Evolutionary conservation across 2,113 vertebrate genomes (phyloP), one percentile per base, ranked within the genome.

Genomic region (Microtus oregoni): DNA sequence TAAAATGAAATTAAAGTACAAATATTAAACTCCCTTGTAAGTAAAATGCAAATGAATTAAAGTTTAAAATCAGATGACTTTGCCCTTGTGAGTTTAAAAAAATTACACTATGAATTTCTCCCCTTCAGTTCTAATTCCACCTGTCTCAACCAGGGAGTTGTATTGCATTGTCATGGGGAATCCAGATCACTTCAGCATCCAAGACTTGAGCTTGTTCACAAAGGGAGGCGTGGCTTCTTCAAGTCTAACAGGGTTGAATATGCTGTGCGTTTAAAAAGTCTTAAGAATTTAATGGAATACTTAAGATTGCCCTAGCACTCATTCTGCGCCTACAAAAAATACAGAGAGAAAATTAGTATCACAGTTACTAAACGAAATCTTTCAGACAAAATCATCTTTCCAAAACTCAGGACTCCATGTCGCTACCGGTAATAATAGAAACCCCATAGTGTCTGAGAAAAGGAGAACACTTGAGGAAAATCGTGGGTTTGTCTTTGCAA

Each of bases 41-140:
- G 52, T 72, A 83, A 92, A 79, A 44, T 78, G 13, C 65, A 87
- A 90, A 87, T 77, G 41, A 92, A 94, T 92, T 81, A 92, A 79
- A 92, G 65, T 67, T 47, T 38, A 75, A 92, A 90, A 15, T 92
- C 78, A 96, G 92, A 94, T 75, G 73, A 15, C 32, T 79, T 94
- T 35, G 55, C 20, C 7, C 55, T 79, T 61, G 50, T 92, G 44
- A 90, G 32, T 92, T 63, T 58, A 95, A 83, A 89, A 75, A 93
- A 90, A 83, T 72, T 65, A 89, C 32, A 68, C 19, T 77, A 38
- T 26, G n/a, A n/a, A 76, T 81, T 63, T 30, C 70, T 70, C 28
- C 55, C 13, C 88, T 85, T 32, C 13, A 47, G n/a, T 92, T 86
- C 32, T 72, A 47, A n/a, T 92, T 82, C 32, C 55, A 24, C 19